Evolutionary conservation across 2,888 invertebrate species (phyloP).

Genomic region (Drosophila helvetica): DNA sequence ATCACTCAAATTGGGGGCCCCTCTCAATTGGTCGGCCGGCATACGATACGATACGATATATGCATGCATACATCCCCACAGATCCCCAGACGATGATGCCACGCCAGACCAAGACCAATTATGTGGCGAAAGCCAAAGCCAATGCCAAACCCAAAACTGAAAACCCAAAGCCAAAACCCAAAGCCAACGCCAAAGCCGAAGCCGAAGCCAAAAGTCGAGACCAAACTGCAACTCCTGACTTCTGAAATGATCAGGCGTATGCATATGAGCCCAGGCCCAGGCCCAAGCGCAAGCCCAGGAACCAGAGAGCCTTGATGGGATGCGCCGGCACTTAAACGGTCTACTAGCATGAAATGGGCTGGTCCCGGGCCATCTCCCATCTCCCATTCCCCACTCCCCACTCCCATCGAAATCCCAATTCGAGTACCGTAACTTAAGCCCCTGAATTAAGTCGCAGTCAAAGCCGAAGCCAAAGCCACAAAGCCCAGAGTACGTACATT

Average conservation of each 20-base stretch:
- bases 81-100: constrained; percentile 11
- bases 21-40: constrained; percentile 45
- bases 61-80: constrained; percentile 7
- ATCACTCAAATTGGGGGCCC: constrained; percentile 72
- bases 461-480: constrained; percentile 4
- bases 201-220: constrained; percentile 5
- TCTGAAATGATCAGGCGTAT: constrained; percentile 49
- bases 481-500: no score
- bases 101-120: constrained; percentile 31
- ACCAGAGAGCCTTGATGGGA: constrained; percentile 18
- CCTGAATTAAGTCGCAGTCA: constrained; percentile 53
- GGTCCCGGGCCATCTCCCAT: constrained; percentile 30
- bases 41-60: constrained; percentile 15
- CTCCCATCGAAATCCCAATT: constrained; percentile 51
- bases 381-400: not conserved
- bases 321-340: constrained; percentile 61
- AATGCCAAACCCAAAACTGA: constrained; percentile 8
- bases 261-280: constrained; percentile 50
- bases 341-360: constrained; percentile 61
- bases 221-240: not conserved
- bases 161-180: constrained; percentile 6
- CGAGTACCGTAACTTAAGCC: constrained; percentile 67
- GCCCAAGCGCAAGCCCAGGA: not conserved
- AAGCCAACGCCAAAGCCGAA: constrained; percentile 1
- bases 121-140: constrained; percentile 46